Evolutionary conservation across 2,113 vertebrate species (phyloP).

Genomic region (Passerina amoena): DNA sequence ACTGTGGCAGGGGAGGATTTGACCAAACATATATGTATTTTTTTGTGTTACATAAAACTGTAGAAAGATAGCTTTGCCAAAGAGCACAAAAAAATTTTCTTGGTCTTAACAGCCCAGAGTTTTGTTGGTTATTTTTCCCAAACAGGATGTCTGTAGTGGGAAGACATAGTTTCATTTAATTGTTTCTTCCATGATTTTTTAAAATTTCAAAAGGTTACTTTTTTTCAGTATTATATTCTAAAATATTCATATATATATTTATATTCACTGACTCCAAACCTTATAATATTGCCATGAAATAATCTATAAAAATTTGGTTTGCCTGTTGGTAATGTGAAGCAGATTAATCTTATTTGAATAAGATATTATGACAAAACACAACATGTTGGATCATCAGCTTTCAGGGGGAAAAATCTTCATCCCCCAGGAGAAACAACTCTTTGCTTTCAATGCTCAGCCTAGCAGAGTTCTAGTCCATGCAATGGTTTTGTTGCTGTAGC

Average conservation of each 20-base stretch:
- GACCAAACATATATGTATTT: not conserved
- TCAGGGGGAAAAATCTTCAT: not conserved
- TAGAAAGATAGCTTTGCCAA: conserved; percentile 7
- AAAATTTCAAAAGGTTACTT: not conserved
- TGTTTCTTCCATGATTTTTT: not conserved
- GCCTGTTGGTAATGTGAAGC: not conserved
- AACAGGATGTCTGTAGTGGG: not conserved
- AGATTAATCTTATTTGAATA: not conserved
- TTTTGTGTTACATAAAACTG: conserved; percentile 17
- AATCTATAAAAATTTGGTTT: not conserved
- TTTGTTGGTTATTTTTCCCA: not conserved
- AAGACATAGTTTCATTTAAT: not conserved
- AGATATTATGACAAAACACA: rapidly evolving
- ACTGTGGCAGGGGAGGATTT: not conserved
- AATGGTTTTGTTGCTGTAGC: not conserved
- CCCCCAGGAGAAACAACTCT: not conserved
- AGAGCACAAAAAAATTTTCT: not conserved
- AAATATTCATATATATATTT: not conserved
- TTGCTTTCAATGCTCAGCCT: not conserved
- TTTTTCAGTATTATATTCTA: not conserved
- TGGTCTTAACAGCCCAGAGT: not conserved
- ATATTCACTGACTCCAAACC: not conserved
- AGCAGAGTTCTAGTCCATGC: not conserved
- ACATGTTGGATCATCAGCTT: not conserved
- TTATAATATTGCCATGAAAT: not conserved